Percentiles rank a stretch among this genome's conserved stretches.
These are phyloP conservation scores for Lutraria lutraria DNA, from an alignment of 2,888 invertebrate genomes.

Conservation along the genomic window DNA sequence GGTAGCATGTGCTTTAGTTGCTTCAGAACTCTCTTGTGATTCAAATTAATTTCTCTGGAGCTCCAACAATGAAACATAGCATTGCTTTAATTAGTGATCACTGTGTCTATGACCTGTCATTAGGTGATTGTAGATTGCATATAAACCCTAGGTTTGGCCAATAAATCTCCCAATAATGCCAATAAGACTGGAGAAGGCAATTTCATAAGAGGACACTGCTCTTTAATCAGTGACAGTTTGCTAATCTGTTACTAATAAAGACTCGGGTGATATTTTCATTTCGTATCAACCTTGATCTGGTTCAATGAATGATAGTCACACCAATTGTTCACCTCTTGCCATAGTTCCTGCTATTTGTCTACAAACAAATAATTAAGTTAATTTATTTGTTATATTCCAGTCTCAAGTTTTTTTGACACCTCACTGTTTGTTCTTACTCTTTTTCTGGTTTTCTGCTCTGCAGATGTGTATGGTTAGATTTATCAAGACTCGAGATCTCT, in stretches of 20 bases:
- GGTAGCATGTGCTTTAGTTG: not conserved
- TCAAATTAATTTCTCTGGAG: not conserved
- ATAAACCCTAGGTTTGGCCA: not conserved
- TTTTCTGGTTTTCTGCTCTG: too few relatives aligned
- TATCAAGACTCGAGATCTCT: too few relatives aligned
- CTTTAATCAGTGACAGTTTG: not conserved
- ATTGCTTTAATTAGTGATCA: slow-evolving; percentile 9
- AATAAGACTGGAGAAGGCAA: not conserved
- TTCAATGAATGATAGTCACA: too few relatives aligned
- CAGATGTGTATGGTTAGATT: too few relatives aligned
- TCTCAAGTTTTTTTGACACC: too few relatives aligned
- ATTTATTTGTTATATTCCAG: too few relatives aligned
- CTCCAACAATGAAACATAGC: not conserved
- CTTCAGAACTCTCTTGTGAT: not conserved
- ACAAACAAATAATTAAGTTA: too few relatives aligned
- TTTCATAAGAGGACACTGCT: not conserved
- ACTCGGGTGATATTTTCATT: not conserved
- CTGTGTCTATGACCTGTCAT: not conserved
- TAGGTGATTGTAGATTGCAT: slow-evolving; percentile 9
- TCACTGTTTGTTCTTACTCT: too few relatives aligned
- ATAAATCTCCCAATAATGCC: not conserved
- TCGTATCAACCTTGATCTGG: too few relatives aligned
- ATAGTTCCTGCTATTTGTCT: too few relatives aligned
- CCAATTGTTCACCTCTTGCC: too few relatives aligned
- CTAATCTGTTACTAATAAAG: not conserved